These are phyloP conservation scores for Elephas maximus DNA, from an alignment of 2,113 vertebrate genomes.

Conservation along the genomic window DNA sequence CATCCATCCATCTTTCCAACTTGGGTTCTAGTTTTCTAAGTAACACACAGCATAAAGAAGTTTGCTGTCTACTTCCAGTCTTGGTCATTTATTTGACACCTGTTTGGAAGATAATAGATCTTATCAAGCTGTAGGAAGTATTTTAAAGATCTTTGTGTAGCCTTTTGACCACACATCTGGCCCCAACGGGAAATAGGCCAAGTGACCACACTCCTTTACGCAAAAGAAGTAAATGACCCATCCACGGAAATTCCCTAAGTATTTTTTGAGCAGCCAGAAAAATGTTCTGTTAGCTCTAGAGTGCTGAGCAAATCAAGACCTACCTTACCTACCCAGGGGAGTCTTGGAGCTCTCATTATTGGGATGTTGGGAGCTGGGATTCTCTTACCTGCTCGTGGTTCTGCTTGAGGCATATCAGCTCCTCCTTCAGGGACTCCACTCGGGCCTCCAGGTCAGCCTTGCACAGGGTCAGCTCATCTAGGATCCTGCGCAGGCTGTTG, in stretches of 20 bases:
- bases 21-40: neutral
- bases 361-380: too few relatives aligned
- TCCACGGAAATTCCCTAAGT: neutral
- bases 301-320: neutral
- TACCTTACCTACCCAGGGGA: neutral
- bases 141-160: neutral
- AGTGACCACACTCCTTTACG: neutral
- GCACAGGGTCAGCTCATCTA: constrained; percentile 89
- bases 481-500: constrained; percentile 86
- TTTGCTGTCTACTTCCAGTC: neutral
- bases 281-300: neutral
- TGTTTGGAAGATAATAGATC: neutral
- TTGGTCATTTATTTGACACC: neutral
- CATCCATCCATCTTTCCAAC: neutral
- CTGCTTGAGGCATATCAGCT: constrained; percentile 94
- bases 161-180: neutral
- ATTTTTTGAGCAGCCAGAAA: neutral
- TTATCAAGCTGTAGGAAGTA: neutral
- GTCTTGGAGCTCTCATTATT: neutral
- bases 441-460: constrained; percentile 89
- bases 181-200: neutral
- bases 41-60: neutral
- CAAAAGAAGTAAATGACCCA: neutral
- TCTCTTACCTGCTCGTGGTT: constrained; percentile 95
- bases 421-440: constrained; percentile 94